phyloP scores from a whole-genome alignment of 2,888 invertebrate genomes.

The Reticulitermes lucifugus region DNA sequence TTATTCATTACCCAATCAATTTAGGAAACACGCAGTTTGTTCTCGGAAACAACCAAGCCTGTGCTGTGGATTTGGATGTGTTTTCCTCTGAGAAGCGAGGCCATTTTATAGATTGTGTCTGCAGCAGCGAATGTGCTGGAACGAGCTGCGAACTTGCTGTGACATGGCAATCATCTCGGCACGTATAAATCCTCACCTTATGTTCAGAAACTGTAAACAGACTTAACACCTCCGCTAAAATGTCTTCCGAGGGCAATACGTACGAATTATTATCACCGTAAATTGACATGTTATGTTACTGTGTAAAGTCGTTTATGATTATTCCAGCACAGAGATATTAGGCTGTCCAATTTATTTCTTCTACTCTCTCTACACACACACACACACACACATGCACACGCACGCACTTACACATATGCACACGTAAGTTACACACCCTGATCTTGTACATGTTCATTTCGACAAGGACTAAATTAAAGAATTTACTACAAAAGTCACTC shows the following conservation, averaged over 20 bases:
- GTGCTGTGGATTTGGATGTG: neutral
- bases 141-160: conserved; percentile 6
- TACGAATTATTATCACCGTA: neutral
- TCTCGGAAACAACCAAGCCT: no score
- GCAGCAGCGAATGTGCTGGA: neutral
- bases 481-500: no score
- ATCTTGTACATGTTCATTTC: no score
- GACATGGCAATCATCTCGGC: neutral
- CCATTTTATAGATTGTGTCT: neutral
- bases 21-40: no score
- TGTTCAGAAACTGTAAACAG: neutral
- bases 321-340: neutral
- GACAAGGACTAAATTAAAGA: no score
- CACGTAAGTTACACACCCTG: no score
- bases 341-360: neutral
- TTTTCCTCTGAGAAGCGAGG: neutral
- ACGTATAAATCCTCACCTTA: no score
- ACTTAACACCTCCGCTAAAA: conserved; percentile 1
- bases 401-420: no score
- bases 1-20: no score
- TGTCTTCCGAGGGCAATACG: neutral
- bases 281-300: neutral
- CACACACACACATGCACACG: no score
- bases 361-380: no score
- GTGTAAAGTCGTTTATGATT: neutral